These are phyloP conservation scores for Cyphomyrus plagiostoma DNA, from an alignment of 2,113 vertebrate species.

Conservation along the genomic window DNA sequence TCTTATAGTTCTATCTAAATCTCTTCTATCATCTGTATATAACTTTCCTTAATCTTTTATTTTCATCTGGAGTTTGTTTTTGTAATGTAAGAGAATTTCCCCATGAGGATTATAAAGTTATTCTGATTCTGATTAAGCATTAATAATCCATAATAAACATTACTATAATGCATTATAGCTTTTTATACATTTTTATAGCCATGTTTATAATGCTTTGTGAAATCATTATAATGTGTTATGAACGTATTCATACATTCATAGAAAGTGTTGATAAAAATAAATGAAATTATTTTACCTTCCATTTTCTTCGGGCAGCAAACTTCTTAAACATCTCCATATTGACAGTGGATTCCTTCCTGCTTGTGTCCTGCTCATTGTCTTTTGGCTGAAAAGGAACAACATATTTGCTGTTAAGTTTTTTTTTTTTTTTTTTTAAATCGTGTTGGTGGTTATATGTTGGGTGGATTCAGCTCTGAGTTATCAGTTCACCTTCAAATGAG, in stretches of 20 bases:
- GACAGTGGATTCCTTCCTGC: constrained; percentile 92
- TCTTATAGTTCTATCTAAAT: too few relatives aligned
- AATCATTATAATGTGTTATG: neutral
- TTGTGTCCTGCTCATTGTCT: constrained; percentile 88
- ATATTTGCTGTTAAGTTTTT: neutral
- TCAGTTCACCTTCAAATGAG: too few relatives aligned
- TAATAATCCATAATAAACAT: neutral
- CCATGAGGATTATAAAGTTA: too few relatives aligned
- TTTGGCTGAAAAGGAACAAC: constrained; percentile 68
- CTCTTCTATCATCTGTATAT: too few relatives aligned
- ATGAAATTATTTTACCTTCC: constrained; percentile 71
- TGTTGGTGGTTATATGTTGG: neutral
- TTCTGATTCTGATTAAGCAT: neutral
- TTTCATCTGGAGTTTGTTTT: too few relatives aligned
- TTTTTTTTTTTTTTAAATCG: neutral
- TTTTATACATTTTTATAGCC: neutral
- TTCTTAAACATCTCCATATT: constrained; percentile 99
- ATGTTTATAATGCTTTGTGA: neutral
- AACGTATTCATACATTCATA: neutral
- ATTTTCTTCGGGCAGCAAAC: constrained; percentile 91
- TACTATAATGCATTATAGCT: neutral
- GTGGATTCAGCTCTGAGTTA: too few relatives aligned
- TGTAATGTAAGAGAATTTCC: too few relatives aligned
- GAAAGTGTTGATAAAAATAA: neutral
- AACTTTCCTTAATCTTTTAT: too few relatives aligned